These are phyloP conservation scores for Bombus consobrinus DNA, from an alignment of 1,140 invertebrate genomes.

Conservation along the genomic window DNA sequence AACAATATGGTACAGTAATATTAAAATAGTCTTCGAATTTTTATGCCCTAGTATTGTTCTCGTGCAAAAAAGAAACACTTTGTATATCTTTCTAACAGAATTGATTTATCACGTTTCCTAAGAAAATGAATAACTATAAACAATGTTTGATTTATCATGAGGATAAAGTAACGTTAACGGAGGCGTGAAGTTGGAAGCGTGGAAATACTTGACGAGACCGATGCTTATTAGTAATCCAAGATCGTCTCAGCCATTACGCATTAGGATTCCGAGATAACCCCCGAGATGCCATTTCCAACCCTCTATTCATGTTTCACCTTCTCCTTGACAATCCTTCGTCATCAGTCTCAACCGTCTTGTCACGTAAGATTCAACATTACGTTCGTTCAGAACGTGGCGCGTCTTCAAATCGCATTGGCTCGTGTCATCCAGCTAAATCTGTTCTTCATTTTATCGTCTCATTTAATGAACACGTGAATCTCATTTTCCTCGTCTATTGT, in stretches of 20 bases:
- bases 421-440: slow-evolving; percentile 26
- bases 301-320: slow-evolving; percentile 47
- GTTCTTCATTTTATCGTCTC: slow-evolving; percentile 18
- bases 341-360: slow-evolving; percentile 72
- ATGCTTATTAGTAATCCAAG: slow-evolving; percentile 79
- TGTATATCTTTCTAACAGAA: too few species aligned
- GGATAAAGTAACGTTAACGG: background rate
- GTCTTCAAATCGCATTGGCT: slow-evolving; percentile 30
- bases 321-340: slow-evolving; percentile 69
- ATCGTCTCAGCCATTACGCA: slow-evolving; percentile 79
- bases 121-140: background rate
- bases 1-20: too few species aligned
- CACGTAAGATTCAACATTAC: slow-evolving; percentile 67
- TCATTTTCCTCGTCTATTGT: too few species aligned
- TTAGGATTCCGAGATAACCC: slow-evolving; percentile 80
- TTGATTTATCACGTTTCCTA: background rate
- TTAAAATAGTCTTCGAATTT: too few species aligned
- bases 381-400: slow-evolving; percentile 11
- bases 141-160: background rate
- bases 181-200: background rate
- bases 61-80: too few species aligned
- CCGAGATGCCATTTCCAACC: slow-evolving; percentile 52
- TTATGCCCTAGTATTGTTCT: too few species aligned
- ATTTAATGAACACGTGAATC: too few species aligned
- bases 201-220: slow-evolving; percentile 28